A percentile compares a stretch with the other conserved stretches of the same genome.
phyloP scores from a whole-genome alignment of 2,888 invertebrate genomes.

The Troilus luridus region DNA sequence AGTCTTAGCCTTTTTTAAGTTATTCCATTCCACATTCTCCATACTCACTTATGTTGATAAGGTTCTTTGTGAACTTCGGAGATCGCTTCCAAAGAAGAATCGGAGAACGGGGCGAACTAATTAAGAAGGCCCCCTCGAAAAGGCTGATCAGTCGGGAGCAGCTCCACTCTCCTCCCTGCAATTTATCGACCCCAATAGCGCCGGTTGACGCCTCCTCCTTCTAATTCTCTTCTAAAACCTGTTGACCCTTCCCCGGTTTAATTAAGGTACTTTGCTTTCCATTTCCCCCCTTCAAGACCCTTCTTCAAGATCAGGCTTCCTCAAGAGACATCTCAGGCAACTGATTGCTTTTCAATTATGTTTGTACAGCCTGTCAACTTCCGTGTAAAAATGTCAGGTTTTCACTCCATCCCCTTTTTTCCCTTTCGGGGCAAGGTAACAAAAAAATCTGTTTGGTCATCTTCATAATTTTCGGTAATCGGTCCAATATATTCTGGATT shows the following conservation, averaged over 20 bases:
- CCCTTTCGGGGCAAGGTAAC: too few relatives aligned
- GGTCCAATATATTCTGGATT: too few relatives aligned
- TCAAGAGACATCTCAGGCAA: background rate
- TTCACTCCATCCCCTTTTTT: too few relatives aligned
- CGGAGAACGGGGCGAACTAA: background rate
- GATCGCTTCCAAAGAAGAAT: background rate
- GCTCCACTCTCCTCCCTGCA: background rate
- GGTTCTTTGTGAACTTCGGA: background rate
- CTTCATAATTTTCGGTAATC: too few relatives aligned
- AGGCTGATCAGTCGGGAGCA: constrained; percentile 1
- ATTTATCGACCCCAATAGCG: background rate
- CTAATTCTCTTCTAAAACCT: background rate
- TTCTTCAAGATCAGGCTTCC: background rate
- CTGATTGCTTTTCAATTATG: background rate
- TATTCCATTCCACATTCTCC: background rate
- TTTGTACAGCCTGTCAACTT: background rate
- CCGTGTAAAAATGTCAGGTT: background rate
- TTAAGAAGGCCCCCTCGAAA: background rate
- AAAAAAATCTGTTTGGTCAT: too few relatives aligned
- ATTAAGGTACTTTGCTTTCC: constrained; percentile 16
- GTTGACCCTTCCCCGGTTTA: background rate
- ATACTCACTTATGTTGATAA: background rate
- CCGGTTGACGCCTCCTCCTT: background rate
- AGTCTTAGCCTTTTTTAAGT: background rate
- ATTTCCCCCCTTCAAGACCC: background rate